A percentile compares a stretch with the other conserved stretches of the same genome.
phyloP scores from a whole-genome alignment of 2,113 vertebrate genomes.

The Aspidoscelis tigris region DNA sequence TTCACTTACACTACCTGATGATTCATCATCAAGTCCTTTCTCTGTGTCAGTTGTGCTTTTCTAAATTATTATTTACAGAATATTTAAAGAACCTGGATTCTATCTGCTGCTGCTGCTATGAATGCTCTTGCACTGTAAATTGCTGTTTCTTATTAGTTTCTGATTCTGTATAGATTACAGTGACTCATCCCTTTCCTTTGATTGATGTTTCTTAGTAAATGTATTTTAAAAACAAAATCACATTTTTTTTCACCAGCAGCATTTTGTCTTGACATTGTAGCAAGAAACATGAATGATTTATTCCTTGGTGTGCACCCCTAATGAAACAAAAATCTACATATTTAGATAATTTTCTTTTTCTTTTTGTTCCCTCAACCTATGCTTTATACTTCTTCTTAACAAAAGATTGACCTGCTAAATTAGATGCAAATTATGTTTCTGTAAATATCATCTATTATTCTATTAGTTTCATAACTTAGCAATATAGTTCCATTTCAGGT shows the following conservation, averaged over 20 bases:
- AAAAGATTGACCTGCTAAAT: background rate
- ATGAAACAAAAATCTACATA: background rate
- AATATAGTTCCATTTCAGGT: background rate
- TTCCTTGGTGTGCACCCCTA: background rate
- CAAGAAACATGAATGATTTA: constrained; percentile 50
- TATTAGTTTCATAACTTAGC: background rate
- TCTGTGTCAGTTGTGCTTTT: constrained; percentile 69
- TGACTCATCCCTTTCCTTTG: constrained; percentile 66
- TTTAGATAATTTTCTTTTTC: background rate
- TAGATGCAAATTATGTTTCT: constrained; percentile 8
- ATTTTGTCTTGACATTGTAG: constrained; percentile 46
- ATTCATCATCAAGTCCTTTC: constrained; percentile 74
- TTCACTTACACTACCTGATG: constrained; percentile 76
- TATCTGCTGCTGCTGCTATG: constrained; percentile 66
- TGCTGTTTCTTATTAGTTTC: constrained; percentile 71
- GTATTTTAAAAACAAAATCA: constrained; percentile 32
- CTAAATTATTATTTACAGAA: constrained; percentile 75
- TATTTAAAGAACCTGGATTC: constrained; percentile 73
- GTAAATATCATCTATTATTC: constrained; percentile 14
- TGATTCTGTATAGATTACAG: constrained; percentile 55
- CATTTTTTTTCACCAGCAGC: constrained; percentile 25
- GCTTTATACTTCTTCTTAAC: background rate
- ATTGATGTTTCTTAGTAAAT: constrained; percentile 55
- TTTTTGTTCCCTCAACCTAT: background rate
- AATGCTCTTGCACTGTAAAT: constrained; percentile 75